Base-by-base conservation (phyloP, 1,140 invertebrate genomes). In the Apis laboriosa region DNA sequence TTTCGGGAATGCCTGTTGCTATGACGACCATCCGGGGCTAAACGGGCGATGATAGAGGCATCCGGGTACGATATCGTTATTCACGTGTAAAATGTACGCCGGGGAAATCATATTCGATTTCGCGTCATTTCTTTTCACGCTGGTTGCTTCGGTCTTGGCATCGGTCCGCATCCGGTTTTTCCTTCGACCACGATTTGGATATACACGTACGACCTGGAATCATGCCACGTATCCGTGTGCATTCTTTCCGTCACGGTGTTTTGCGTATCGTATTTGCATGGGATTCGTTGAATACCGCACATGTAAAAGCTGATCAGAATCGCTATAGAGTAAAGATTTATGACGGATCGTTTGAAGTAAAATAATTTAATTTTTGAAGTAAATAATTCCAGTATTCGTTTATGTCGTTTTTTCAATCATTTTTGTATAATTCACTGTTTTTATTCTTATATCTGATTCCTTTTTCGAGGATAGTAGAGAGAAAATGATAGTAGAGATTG, bases 1-100 rank as follows among this genome's bases (percentile, higher is more conserved):
- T 92, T 93, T 92, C 88, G 91, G 91, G 90, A 87, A 86, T 90
- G 92, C 90, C 89, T 91, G 92, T 93, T 92, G 92, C 92, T 92
- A 93, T 93, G 92, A 74, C 90, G 90, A 93, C 92, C 89, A 89
- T 87, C 92, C 92, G 89, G 71, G 91, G 91, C 91, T 92, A 91
- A 91, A 90, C 87, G 89, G 77, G 68, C 84, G 81, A 88, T 88
- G 87, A 91, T 92, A 85, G 84, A 90, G 89, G 87, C 84, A 87
- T 83, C 88, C 87, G 64, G 85, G 79, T 58, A 80, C 74, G 43
- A 89, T 90, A 87, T 85, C 56, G 79, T 86, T 82, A 86, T 79
- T 77, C 75, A 53, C 73, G 85, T 78, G 80, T 83, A 86, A 82
- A 71, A 81, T 83, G 51, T 76, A 75, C 74, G 55, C 68, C 28